Percentiles rank a stretch among this genome's conserved stretches.
phyloP scores from a whole-genome alignment of 2,888 invertebrate species.

The Chrysotoxum bicinctum region DNA sequence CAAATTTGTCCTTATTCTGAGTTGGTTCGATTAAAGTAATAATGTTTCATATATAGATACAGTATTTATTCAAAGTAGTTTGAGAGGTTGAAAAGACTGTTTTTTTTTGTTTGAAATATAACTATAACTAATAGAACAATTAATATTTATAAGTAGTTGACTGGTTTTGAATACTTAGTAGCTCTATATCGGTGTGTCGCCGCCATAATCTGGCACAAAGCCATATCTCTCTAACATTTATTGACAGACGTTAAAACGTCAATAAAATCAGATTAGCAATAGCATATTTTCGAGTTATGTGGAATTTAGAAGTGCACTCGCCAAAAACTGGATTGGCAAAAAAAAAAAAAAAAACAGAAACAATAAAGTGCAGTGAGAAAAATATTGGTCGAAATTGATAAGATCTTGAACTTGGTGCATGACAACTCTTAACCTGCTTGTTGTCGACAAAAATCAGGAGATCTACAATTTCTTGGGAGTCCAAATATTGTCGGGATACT shows the following conservation, averaged over 20 bases:
- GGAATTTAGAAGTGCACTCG: conserved; percentile 1
- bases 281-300: conserved; percentile 9
- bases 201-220: not conserved
- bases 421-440: no score
- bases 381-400: not conserved
- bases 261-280: conserved; percentile 37
- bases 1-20: not conserved
- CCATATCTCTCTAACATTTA: conserved; percentile 8
- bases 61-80: conserved; percentile 4
- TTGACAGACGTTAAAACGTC: conserved; percentile 31
- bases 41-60: not conserved
- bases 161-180: conserved; percentile 9
- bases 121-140: conserved; percentile 10
- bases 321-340: not conserved
- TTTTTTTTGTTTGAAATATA: not conserved
- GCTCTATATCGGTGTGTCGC: not conserved
- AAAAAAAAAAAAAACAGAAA: not conserved
- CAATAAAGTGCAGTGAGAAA: not conserved
- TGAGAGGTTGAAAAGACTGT: not conserved
- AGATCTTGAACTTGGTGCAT: no score
- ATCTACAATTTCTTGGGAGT: no score
- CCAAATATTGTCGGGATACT: no score
- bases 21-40: not conserved
- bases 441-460: no score
- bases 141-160: not conserved